These are phyloP conservation scores for Abscondita cerata DNA, from an alignment of 2,888 invertebrate species.

Conservation along the genomic window DNA sequence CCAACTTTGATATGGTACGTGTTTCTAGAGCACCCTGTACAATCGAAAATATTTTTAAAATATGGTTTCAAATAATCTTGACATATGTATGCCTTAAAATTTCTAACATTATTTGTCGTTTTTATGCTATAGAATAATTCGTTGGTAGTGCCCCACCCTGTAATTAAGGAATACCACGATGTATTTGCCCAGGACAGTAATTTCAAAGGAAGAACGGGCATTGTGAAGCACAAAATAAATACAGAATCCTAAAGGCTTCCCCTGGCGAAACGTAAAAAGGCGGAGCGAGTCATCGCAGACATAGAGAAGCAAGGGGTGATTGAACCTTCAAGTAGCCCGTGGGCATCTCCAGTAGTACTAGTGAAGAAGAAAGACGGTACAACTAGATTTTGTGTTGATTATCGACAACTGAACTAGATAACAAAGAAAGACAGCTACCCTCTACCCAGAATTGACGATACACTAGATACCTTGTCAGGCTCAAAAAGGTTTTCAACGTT, in stretches of 20 bases:
- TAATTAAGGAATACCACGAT: background rate
- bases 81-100: too few relatives aligned
- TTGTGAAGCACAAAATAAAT: background rate
- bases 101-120: too few relatives aligned
- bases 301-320: slow-evolving; percentile 12
- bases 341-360: slow-evolving; percentile 28
- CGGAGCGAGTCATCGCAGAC: slow-evolving; percentile 1
- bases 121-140: too few relatives aligned
- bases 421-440: slow-evolving; percentile 26
- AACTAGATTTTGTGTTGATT: slow-evolving; percentile 33
- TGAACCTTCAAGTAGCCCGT: slow-evolving; percentile 13
- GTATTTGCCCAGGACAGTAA: background rate
- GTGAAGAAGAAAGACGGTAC: slow-evolving; percentile 37
- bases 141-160: too few relatives aligned
- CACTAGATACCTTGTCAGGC: slow-evolving; percentile 26
- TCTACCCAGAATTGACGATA: slow-evolving; percentile 28
- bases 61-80: too few relatives aligned
- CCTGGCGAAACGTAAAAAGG: slow-evolving; percentile 5
- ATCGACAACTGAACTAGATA: slow-evolving; percentile 1
- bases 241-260: background rate
- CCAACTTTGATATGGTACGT: too few relatives aligned
- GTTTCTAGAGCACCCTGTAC: too few relatives aligned
- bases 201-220: background rate
- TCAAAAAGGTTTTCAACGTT: slow-evolving; percentile 38
- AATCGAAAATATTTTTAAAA: too few relatives aligned